Conservation (phyloP, 2,113 vertebrate genomes). For the Rafetus swinhoei region DNA sequence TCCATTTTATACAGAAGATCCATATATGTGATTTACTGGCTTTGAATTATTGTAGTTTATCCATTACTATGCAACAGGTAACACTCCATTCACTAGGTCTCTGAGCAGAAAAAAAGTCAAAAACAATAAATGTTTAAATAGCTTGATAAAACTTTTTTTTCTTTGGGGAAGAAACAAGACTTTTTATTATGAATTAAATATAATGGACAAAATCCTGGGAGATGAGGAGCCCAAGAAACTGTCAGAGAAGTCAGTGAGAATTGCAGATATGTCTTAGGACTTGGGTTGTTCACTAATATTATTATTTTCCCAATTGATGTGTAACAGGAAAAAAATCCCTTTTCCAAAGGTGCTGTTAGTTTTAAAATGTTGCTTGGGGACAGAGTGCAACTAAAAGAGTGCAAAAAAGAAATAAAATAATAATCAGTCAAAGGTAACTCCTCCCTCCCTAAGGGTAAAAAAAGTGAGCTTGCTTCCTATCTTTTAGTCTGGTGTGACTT, state of each 20-base stretch:
- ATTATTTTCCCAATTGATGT: neutral
- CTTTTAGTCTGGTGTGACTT: neutral
- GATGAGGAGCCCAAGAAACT: neutral
- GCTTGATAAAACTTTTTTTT: neutral
- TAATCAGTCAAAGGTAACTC: neutral
- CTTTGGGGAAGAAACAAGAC: neutral
- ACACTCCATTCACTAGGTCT: neutral
- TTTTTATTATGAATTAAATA: neutral
- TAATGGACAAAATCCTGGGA: neutral
- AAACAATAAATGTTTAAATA: neutral
- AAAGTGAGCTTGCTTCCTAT: neutral
- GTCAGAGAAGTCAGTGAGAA: neutral
- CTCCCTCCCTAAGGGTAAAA: neutral
- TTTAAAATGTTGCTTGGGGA: neutral
- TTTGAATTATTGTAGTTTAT: neutral
- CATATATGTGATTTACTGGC: neutral
- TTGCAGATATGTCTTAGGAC: neutral
- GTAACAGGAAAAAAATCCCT: neutral
- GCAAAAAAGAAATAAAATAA: neutral
- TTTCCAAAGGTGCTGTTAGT: neutral
- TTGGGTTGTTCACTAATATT: neutral
- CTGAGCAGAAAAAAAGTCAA: neutral
- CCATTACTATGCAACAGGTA: neutral
- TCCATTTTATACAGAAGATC: neutral
- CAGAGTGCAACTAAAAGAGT: neutral